Evolutionary conservation across 2,797 vertebrate species (phyloP), one percentile per base, ranked within the genome.

Genomic region (Triplophysa yarkandensis): DNA sequence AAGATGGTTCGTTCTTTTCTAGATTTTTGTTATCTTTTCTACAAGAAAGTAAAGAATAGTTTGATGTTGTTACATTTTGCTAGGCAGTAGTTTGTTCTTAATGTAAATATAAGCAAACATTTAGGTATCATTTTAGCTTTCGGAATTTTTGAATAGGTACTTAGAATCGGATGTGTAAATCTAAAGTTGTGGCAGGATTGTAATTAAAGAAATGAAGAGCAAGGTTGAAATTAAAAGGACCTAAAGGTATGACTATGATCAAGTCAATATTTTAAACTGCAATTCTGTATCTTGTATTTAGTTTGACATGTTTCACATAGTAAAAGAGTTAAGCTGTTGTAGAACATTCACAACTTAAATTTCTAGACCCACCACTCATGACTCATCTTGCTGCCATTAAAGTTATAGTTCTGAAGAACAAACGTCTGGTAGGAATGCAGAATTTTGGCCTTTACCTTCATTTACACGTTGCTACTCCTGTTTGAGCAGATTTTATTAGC

Each of bases 331-430:
- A n/a, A 71, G 30, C 44, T n/a, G 19, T n/a, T n/a, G 21, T 21
- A 32, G 14, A 50, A 5, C 21, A 39, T 27, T 39, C 58, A 39
- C 23, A 19, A 30, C 44, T 27, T 32, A 50, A 9, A 30, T 58
- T 61, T 48, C 16, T 58, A 60, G 41, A 67, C 19, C 62, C 28
- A 44, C 17, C 28, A 48, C 44, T 50, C 14, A 77, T 17, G 21
- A 60, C 13, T 55, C 17, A 50, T 23, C 63, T 58, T 41, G 32
- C 21, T 75, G 25, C 44, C 34, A 66, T 25, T 25, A 32, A 55
- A 17, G 43, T 48, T 44, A 32, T 52, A 73, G 70, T 78, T 80
- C 68, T 52, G 64, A 73, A 66, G 30, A 78, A 79, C 76, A 76
- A 80, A 81, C 39, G 1, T 68, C 16, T 34, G 25, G 61, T 64